A percentile compares a stretch with the other conserved stretches of the same genome.
These are phyloP conservation scores for human (Homo sapiens) DNA, from an alignment of 2,113 vertebrate genomes.

Conservation along the genomic window GRCh38 chr2:73266501-73267000, in stretches of 20 bases:
- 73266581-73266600: conserved; percentile 98
- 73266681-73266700: conserved; percentile 83
- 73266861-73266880: not conserved
- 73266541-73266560: conserved; percentile 98
- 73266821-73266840: not conserved
- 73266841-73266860: fast-evolving
- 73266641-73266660: conserved; percentile 98
- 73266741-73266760: not conserved
- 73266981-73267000: not conserved
- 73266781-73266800: not conserved
- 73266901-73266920: not conserved
- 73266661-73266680: conserved; percentile 97
- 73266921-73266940: not conserved
- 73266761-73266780: not conserved
- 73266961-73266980: not conserved
- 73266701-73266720: not conserved
- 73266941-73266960: not conserved
- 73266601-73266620: conserved; percentile 97
- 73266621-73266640: conserved; percentile 96
- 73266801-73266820: not conserved
- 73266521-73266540: conserved; percentile 95
- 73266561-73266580: conserved; percentile 95
- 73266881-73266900: not conserved
- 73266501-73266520: conserved; percentile 89
- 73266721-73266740: not conserved